phyloP scores from a whole-genome alignment of 2,113 vertebrate genomes.

The Xenopus tropicalis region DNA sequence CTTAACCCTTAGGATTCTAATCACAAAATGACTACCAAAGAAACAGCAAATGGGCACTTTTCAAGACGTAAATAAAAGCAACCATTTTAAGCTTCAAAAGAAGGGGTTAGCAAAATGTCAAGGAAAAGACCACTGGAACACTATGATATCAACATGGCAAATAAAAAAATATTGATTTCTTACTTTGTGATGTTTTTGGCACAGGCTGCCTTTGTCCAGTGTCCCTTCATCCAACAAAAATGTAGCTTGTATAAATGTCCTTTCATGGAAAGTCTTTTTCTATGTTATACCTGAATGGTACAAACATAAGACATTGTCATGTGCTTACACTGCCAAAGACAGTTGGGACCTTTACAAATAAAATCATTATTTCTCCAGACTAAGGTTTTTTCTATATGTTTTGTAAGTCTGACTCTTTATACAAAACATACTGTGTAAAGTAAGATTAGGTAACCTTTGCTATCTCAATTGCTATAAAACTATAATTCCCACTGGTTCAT shows the following conservation, averaged over 20 bases:
- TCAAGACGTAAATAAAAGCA: background rate
- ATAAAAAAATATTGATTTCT: constrained; percentile 10
- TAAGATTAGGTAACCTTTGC: too few species aligned
- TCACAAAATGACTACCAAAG: background rate
- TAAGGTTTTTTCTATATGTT: background rate
- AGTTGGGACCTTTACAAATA: background rate
- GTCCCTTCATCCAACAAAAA: background rate
- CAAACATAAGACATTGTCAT: background rate
- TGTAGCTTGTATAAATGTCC: constrained; percentile 13
- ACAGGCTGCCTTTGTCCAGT: background rate
- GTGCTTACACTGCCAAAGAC: background rate
- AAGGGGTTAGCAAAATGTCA: constrained; percentile 1
- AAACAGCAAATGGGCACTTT: constrained; percentile 4
- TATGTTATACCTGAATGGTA: background rate
- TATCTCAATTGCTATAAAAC: too few species aligned
- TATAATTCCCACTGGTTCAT: too few species aligned
- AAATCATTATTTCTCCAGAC: background rate
- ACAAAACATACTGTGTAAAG: background rate
- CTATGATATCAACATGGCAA: constrained; percentile 3
- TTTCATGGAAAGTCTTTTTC: background rate
- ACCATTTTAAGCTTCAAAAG: background rate
- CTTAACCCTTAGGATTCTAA: background rate
- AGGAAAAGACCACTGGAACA: background rate
- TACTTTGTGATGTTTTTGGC: background rate
- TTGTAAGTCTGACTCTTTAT: background rate